Evolutionary conservation across 2,797 vertebrate genomes (phyloP), one percentile per base, ranked within the genome.

Genomic region (Cyprinella venusta): DNA sequence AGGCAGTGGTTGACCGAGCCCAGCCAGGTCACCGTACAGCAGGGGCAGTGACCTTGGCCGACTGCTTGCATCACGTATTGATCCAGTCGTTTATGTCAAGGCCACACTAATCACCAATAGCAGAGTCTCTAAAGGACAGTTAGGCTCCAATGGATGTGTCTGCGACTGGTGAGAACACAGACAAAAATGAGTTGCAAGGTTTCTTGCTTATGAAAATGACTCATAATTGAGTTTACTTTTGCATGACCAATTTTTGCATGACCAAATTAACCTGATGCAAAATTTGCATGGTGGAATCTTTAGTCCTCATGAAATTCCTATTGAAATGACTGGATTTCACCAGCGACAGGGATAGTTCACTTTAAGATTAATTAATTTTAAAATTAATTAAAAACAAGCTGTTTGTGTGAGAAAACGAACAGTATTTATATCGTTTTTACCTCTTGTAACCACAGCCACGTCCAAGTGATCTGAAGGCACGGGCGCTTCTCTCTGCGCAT

Each of bases 51-150:
- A 92, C 90, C 90, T 90, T 81, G 87, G 84, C 79, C 45, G 89
- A 89, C 88, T 85, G 90, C 89, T 91, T 90, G 90, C 92, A 91
- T 92, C 92, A 92, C 85, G 84, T 93, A 95, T 94, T 91, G 94
- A 94, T 94, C 90, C 88, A 88, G 89, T 89, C 90, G 90, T 93
- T 92, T 91, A 85, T 89, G 90, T 92, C 89, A 89, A 91, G 81
- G 82, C 76, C 72, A 79, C 84, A 87, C 89, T 92, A 90, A 91
- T 93, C 91, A 80, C 84, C 83, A 88, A 89, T 88, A 90, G 89
- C 33, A 76, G 87, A 87, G 86, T 90, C 87, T 92, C 86, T 59
- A 88, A 88, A 88, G 86, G 85, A 89, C 90, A 91, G 88, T 90
- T 89, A 93, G 91, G 89, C 86, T 89, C 80, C 70, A 56, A 42